A percentile compares a stretch with the other conserved stretches of the same genome.
These are phyloP conservation scores for Phylloscopus trochiloides DNA, from an alignment of 2,113 vertebrate species.

Conservation along the genomic window DNA sequence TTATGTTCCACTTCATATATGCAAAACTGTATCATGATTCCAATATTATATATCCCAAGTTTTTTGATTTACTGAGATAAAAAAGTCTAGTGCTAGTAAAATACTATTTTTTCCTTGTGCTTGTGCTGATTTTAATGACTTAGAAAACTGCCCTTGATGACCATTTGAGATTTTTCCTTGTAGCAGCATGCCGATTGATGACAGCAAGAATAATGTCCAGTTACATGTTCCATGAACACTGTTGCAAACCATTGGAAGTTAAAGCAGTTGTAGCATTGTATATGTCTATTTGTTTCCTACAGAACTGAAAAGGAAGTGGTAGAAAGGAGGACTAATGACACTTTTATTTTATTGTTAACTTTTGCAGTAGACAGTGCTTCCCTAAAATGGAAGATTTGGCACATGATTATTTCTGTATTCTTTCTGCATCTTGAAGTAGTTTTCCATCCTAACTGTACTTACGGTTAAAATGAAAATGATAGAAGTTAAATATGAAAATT, in stretches of 20 bases:
- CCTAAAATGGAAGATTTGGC: neutral
- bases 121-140: neutral
- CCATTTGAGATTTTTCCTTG: neutral
- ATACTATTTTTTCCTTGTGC: neutral
- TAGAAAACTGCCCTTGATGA: neutral
- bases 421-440: neutral
- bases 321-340: neutral
- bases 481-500: neutral
- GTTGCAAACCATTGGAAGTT: neutral
- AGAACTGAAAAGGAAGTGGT: neutral
- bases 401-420: neutral
- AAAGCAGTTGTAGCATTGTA: neutral
- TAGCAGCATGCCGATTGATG: neutral
- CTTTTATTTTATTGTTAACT: neutral
- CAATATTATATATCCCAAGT: neutral
- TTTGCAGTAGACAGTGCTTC: neutral
- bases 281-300: neutral
- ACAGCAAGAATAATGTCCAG: neutral
- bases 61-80: neutral
- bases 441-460: neutral
- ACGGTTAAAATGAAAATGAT: neutral
- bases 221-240: neutral
- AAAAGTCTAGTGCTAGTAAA: neutral
- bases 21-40: neutral
- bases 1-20: neutral